Evolutionary conservation across 2,888 invertebrate species (phyloP), one percentile per base, ranked within the genome.

Genomic region (Vannuccia rotundouncinata): DNA sequence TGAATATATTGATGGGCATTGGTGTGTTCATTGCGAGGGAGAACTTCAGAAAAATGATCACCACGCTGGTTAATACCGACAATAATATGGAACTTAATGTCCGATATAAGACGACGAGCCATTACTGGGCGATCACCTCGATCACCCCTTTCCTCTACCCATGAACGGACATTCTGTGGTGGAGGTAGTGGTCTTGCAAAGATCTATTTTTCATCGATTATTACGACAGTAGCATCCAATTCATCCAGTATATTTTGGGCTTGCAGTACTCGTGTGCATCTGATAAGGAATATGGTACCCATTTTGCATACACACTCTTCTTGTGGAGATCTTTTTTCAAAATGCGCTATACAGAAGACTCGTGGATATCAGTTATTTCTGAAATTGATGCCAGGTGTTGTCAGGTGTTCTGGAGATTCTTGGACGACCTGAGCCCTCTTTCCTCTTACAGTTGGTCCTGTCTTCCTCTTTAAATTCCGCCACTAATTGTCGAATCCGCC

Each of bases 161-260:
- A 5, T 66, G 5, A n/a, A n/a, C n/a, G n/a, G n/a, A n/a, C n/a
- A n/a, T n/a, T n/a, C 66, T 75, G 75, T 22, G 31, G 31, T 75
- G 29, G 75, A 75, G 75, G 75, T 31, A 75, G 29, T 31, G 75
- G 75, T 31, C 29, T 75, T 31, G 75, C 75, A 28, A 10, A 75
- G 31, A 75, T 75, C 75, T 29, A 75, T 75, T 75, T 73, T 75
- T 75, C 75, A 75, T 75, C 29, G 17, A 75, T 31, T 31, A 75
- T 22, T 29, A 75, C 75, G 17, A 75, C 75, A 75, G 30, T 75
- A 2, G 31, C 75, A 31, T 31, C 31, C 31, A 75, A 75, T 27
- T 75, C 31, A 31, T 75, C 75, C 29, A 75, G 30, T 31, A 75
- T 29, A 29, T 75, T 31, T 31, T 29, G 29, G 13, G 29, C 75